phyloP scores from a whole-genome alignment of 2,888 invertebrate species.

The Mechanitis messenoides region DNA sequence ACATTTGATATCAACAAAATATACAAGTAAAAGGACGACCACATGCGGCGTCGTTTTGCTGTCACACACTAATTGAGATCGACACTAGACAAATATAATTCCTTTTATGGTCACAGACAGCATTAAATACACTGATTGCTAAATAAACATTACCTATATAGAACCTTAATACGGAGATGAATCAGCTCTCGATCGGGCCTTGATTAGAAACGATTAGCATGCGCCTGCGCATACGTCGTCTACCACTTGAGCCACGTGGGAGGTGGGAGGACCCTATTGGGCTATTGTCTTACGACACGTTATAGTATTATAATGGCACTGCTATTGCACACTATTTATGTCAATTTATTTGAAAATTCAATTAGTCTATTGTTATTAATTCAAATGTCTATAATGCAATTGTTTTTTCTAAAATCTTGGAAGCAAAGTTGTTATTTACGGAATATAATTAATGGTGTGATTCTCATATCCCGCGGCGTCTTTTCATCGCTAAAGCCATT shows the following conservation, averaged over 20 bases:
- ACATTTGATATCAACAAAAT: constrained; percentile 63
- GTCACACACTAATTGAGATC: constrained; percentile 69
- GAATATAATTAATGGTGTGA: constrained; percentile 32
- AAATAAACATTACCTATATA: constrained; percentile 63
- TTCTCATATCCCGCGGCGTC: constrained; percentile 29
- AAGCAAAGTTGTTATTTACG: constrained; percentile 31
- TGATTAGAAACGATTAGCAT: constrained; percentile 74
- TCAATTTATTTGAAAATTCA: constrained; percentile 71
- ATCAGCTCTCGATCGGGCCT: constrained; percentile 69
- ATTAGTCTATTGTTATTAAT: constrained; percentile 63
- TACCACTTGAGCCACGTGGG: constrained; percentile 58
- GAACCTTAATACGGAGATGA: constrained; percentile 61
- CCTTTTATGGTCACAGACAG: constrained; percentile 67
- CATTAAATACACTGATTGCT: constrained; percentile 68
- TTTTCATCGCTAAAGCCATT: constrained; percentile 41
- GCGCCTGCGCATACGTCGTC: constrained; percentile 50
- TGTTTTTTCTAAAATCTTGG: background rate
- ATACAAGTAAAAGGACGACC: constrained; percentile 61
- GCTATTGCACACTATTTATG: constrained; percentile 72
- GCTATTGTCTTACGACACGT: constrained; percentile 71
- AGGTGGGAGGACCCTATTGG: constrained; percentile 61
- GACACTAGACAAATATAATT: constrained; percentile 71
- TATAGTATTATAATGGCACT: constrained; percentile 68
- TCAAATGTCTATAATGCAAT: constrained; percentile 31
- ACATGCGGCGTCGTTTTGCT: constrained; percentile 69